phyloP scores from a whole-genome alignment of 64 coral and sea anemone species.

The Astreopora myriophthalma region DNA sequence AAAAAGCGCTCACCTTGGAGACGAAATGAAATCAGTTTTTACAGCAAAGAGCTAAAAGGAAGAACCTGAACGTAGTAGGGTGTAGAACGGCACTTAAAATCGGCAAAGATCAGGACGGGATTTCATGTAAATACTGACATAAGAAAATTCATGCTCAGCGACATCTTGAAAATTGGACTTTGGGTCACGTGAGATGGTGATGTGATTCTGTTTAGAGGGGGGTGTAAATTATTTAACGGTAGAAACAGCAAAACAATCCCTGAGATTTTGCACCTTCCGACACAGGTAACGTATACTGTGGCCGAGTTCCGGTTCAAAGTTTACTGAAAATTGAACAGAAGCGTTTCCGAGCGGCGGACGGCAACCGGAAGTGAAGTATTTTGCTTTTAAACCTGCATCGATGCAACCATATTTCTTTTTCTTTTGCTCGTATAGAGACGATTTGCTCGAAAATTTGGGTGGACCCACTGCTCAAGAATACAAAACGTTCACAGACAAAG shows the following conservation, averaged over 20 bases:
- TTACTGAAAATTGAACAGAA: no score
- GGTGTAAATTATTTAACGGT: background rate
- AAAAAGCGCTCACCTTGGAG: background rate
- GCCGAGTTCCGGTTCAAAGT: no score
- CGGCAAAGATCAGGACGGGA: background rate
- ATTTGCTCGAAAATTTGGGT: no score
- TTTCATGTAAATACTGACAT: slow-evolving; percentile 35
- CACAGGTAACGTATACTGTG: no score
- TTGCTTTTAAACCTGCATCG: no score
- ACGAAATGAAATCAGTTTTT: background rate
- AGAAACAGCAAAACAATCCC: background rate
- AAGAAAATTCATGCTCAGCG: background rate
- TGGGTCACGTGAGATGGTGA: slow-evolving; percentile 33
- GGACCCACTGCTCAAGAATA: no score
- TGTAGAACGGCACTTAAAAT: background rate
- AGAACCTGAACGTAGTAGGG: background rate
- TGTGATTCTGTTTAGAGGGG: slow-evolving; percentile 5
- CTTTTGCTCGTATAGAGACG: no score
- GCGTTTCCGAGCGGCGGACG: no score
- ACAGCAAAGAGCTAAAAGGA: background rate
- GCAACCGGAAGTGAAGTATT: no score
- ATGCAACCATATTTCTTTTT: no score
- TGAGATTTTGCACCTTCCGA: background rate
- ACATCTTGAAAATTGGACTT: slow-evolving; percentile 21
- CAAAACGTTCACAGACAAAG: no score